Conservation (phyloP, 2,797 vertebrate genomes). For the Pterois miles region DNA sequence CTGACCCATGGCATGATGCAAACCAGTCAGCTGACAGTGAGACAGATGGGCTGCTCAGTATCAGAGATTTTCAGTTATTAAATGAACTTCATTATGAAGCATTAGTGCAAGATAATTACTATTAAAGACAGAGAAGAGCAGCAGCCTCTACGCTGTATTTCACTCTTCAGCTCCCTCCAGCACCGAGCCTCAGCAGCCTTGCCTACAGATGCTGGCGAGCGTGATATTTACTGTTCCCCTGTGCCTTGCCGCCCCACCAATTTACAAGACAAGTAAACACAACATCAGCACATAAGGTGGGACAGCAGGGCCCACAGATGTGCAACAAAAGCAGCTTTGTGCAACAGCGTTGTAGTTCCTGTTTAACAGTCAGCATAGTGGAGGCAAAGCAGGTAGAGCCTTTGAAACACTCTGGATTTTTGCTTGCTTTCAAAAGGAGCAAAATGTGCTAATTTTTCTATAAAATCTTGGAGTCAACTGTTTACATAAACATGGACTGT, state of each 20-base stretch:
- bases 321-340: slow-evolving; percentile 61
- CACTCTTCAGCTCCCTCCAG: background rate
- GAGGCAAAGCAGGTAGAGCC: slow-evolving; percentile 13
- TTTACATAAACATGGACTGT: background rate
- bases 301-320: slow-evolving; percentile 40
- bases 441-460: background rate
- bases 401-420: background rate
- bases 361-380: slow-evolving; percentile 1
- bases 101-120: background rate
- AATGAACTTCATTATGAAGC: background rate
- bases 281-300: slow-evolving; percentile 53
- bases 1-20: slow-evolving; percentile 6
- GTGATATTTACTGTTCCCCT: slow-evolving; percentile 57
- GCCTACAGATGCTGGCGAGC: slow-evolving; percentile 30
- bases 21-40: slow-evolving; percentile 32
- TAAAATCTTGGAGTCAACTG: background rate
- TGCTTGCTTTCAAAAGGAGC: slow-evolving; percentile 2
- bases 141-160: background rate
- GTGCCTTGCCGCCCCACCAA: slow-evolving; percentile 6
- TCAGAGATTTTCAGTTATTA: background rate
- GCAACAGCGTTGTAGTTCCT: slow-evolving; percentile 13
- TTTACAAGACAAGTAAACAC: slow-evolving; percentile 66
- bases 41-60: background rate
- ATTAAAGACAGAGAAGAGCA: background rate
- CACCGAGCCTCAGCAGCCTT: slow-evolving; percentile 12